Evolutionary conservation across 2,888 invertebrate genomes (phyloP).

Genomic region (Megamerina dolium): DNA sequence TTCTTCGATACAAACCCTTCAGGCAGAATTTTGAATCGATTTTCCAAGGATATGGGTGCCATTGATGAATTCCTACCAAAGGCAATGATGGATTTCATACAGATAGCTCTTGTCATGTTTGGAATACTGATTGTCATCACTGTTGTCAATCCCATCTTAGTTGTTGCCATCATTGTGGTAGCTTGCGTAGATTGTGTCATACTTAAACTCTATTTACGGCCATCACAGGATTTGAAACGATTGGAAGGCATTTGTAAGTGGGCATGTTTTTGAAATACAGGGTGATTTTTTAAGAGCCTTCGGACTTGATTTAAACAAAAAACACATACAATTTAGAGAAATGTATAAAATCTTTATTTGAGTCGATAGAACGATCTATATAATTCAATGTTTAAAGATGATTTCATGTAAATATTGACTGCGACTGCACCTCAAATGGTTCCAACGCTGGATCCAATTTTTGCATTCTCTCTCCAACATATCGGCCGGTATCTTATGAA

Average conservation of each 20-base stretch:
- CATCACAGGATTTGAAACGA: conserved; percentile 69
- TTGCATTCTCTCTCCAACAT: no score
- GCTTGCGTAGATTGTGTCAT: conserved; percentile 58
- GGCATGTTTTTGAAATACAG: no score
- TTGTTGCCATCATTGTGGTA: conserved; percentile 62
- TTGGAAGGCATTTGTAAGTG: conserved; percentile 65
- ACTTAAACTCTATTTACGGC: conserved; percentile 62
- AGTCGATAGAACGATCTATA: no score
- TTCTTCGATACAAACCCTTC: conserved; percentile 85
- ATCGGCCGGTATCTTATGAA: no score
- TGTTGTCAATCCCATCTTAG: conserved; percentile 62
- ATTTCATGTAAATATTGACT: no score
- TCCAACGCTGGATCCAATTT: no score
- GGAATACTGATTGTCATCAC: conserved; percentile 71
- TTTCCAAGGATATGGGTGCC: conserved; percentile 67
- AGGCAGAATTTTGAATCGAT: conserved; percentile 67
- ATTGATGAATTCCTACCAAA: conserved; percentile 57
- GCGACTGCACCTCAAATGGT: no score
- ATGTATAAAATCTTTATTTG: no score
- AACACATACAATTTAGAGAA: no score
- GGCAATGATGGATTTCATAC: conserved; percentile 53
- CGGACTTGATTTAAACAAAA: no score
- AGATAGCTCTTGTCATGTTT: conserved; percentile 57
- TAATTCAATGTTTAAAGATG: no score
- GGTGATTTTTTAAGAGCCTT: no score